These are phyloP conservation scores for Drosophila mayri DNA, from an alignment of 1,140 invertebrate species.

Conservation along the genomic window DNA sequence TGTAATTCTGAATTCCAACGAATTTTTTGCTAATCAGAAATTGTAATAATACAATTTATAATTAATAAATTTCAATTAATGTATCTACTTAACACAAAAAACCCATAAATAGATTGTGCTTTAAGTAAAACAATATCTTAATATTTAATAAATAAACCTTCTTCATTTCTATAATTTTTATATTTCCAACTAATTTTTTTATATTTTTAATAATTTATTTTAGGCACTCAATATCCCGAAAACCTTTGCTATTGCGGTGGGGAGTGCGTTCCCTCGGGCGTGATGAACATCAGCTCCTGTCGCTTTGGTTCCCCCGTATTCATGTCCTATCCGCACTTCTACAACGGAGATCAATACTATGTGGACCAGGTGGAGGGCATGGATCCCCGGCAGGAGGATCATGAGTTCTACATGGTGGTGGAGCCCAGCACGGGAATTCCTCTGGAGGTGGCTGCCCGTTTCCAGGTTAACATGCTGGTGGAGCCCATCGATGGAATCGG, in stretches of 20 bases:
- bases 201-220: not conserved
- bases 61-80: not conserved
- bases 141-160: no score
- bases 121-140: no score
- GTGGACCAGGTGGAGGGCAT: slow-evolving; percentile 89
- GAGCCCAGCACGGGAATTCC: slow-evolving; percentile 92
- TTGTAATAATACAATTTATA: no score
- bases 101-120: no score
- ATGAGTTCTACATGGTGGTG: slow-evolving; percentile 90
- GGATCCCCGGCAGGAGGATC: slow-evolving; percentile 88
- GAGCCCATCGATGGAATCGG: slow-evolving; percentile 88
- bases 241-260: slow-evolving; percentile 91
- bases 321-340: slow-evolving; percentile 95
- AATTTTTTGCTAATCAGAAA: no score
- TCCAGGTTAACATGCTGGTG: slow-evolving; percentile 92
- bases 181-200: no score
- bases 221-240: slow-evolving; percentile 86
- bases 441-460: slow-evolving; percentile 89
- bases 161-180: no score
- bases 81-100: not conserved
- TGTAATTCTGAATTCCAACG: no score
- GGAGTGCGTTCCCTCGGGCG: slow-evolving; percentile 89
- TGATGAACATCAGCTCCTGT: slow-evolving; percentile 90
- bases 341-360: slow-evolving; percentile 90
- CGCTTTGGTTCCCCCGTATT: slow-evolving; percentile 92